Conservation (phyloP, 2,113 vertebrate genomes). For the Peromyscus leucopus region DNA sequence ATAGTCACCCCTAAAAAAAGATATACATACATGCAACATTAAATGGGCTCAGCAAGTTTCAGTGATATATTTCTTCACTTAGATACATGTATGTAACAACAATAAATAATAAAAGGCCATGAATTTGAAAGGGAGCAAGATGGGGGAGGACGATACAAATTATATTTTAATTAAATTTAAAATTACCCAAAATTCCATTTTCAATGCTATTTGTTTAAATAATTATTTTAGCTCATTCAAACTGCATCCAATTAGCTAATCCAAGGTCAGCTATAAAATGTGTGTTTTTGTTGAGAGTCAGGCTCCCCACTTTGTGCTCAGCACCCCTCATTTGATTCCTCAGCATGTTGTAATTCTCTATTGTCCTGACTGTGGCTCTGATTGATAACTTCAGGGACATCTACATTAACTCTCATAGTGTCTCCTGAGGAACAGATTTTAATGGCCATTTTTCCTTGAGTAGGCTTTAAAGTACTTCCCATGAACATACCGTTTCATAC, state of each 20-base stretch:
- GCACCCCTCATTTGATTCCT: not conserved
- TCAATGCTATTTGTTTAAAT: constrained; percentile 30
- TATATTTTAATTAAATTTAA: not conserved
- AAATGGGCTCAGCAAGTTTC: not conserved
- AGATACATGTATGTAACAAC: not conserved
- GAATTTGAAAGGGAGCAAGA: not conserved
- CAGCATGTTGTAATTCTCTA: not conserved
- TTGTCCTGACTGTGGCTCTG: not conserved
- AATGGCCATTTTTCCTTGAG: not conserved
- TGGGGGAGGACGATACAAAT: no score
- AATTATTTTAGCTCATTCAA: constrained; percentile 7
- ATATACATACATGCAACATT: not conserved
- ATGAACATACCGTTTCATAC: not conserved
- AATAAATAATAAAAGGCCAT: not conserved
- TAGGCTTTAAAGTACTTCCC: not conserved
- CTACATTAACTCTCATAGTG: not conserved
- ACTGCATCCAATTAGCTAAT: not conserved
- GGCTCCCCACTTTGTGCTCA: not conserved
- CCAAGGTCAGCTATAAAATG: not conserved
- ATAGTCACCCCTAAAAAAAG: not conserved
- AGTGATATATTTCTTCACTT: not conserved
- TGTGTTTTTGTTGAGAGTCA: not conserved
- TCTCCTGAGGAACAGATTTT: not conserved
- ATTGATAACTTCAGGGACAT: not conserved
- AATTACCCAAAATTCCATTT: constrained; percentile 31